phyloP scores from a whole-genome alignment of 2,797 vertebrate genomes.

The Hafferia zeledoni region DNA sequence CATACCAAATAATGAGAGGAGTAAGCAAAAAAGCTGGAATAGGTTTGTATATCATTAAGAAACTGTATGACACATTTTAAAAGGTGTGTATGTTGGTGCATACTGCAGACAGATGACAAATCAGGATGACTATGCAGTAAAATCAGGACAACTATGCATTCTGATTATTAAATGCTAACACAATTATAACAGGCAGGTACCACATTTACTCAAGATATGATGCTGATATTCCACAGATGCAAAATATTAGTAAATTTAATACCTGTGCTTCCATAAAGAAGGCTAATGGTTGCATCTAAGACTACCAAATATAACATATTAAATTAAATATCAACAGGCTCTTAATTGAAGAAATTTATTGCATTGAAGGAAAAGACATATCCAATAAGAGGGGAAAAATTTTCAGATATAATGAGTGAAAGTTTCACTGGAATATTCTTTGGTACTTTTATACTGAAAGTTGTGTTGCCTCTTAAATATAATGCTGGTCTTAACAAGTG shows the following conservation, averaged over 20 bases:
- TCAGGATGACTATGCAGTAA: fast-evolving
- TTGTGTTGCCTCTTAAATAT: background rate
- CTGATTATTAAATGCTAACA: background rate
- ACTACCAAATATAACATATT: background rate
- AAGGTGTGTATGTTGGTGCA: background rate
- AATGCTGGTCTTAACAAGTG: background rate
- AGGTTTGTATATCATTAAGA: background rate
- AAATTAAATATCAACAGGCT: background rate
- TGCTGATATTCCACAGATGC: background rate
- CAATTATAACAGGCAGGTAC: background rate
- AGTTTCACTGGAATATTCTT: background rate
- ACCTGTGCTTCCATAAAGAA: background rate
- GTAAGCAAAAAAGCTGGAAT: background rate
- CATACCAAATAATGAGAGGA: background rate
- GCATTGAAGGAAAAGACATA: background rate
- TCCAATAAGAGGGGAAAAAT: background rate
- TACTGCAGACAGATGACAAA: background rate
- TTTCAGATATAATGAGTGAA: background rate
- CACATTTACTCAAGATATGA: background rate
- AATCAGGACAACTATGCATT: background rate
- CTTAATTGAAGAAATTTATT: background rate
- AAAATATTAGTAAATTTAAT: background rate
- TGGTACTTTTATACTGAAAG: background rate
- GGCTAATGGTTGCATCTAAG: background rate
- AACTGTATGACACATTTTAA: background rate